phyloP scores from a whole-genome alignment of 2,113 vertebrate species.

The Butorides virescens region DNA sequence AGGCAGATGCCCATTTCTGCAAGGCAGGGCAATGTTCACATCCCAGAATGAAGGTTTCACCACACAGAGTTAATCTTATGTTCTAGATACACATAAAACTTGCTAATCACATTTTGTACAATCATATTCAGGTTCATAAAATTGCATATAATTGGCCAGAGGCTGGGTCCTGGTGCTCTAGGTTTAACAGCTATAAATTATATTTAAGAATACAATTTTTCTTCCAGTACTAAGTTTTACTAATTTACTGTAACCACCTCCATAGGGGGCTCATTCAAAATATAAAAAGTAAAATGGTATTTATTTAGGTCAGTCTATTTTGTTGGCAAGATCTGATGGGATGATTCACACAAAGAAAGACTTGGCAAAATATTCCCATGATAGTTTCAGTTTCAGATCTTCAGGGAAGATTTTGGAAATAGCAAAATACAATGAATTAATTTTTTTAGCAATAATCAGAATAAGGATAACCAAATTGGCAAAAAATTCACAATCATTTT shows the following conservation, averaged over 20 bases:
- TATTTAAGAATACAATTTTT: not conserved
- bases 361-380: not conserved
- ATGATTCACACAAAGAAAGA: not conserved
- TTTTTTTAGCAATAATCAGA: slow-evolving; percentile 13
- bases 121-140: not conserved
- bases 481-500: not conserved
- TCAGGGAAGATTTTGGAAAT: not conserved
- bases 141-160: not conserved
- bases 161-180: not conserved
- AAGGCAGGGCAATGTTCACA: not conserved
- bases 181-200: not conserved
- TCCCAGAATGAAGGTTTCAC: not conserved
- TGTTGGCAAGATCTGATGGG: not conserved
- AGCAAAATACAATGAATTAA: not conserved
- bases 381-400: slow-evolving; percentile 32
- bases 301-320: not conserved
- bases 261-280: not conserved
- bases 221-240: not conserved
- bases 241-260: not conserved
- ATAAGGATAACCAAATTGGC: not conserved
- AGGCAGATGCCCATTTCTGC: not conserved
- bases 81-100: not conserved
- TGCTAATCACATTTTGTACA: not conserved
- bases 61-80: not conserved
- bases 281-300: not conserved